Evolutionary conservation across 2,797 vertebrate genomes (phyloP), one percentile per base, ranked within the genome.

Genomic region (Hirundo rustica): DNA sequence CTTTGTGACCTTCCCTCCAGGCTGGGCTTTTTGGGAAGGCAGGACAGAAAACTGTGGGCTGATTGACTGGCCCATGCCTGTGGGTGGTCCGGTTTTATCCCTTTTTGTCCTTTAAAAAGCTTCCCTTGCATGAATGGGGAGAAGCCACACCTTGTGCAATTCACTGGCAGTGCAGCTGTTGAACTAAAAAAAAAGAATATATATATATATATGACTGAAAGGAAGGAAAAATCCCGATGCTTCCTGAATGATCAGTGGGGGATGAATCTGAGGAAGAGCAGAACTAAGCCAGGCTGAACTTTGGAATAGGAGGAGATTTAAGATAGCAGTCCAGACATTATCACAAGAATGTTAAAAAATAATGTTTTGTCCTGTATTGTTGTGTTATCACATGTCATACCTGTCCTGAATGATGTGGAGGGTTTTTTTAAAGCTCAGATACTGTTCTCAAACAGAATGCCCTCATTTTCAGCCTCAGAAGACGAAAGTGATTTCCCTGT

Each of bases 351-450:
- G 5, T 48, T 54, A 4, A 54, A 68, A n/a, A 38, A 16, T 0
- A 7, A 48, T 11, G 3, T 0, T 6, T 20, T 34, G 20, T 67
- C 10, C 40, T 48, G 2, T 36, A 17, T 15, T 29, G 8, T 32
- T 58, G 55, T 40, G 25, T 67, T 58, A 34, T 7, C 26, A 42
- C 64, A 64, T 32, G 36, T 32, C 20, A 32, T 6, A 29, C 14
- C 6, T 67, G 19, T 32, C 32, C 61, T 66, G 40, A 67, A 36
- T 51, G 23, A 9, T 42, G 4, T 6, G 30, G 32, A 21, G 26
- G 13, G 9, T 5, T 70, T 87, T 87, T 73, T 30, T 66, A 55
- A 50, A 44, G n/a, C 26, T 66, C 15, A 34, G 55, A 10, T 32
- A 51, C 22, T 61, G 13, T 40, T 70, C 62, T 73, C 36, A 9